Evolutionary conservation across 2,888 invertebrate genomes (phyloP).

Genomic region (Dolichomitus sp.): DNA sequence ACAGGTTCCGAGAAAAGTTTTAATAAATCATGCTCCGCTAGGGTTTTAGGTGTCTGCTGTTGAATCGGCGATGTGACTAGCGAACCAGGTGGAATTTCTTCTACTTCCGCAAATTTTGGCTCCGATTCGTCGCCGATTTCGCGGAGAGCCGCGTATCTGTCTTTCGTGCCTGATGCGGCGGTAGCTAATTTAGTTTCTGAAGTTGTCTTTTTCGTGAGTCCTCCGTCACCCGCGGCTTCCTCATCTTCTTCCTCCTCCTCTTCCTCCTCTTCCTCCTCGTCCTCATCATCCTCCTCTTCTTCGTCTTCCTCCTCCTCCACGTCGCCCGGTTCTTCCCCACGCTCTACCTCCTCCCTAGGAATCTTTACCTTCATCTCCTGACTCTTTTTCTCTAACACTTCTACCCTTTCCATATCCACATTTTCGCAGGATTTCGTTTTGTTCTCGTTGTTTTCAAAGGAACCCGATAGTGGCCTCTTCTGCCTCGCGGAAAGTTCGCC

Average conservation of each 20-base stretch:
- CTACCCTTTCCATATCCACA: neutral
- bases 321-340: conserved; percentile 49
- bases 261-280: conserved; percentile 69
- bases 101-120: conserved; percentile 55
- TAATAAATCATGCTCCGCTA: conserved; percentile 80
- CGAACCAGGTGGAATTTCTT: conserved; percentile 66
- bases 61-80: conserved; percentile 69
- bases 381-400: conserved; percentile 24
- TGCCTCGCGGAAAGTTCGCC: conserved; percentile 1
- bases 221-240: conserved; percentile 64
- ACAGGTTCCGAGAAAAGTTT: conserved; percentile 80
- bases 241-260: conserved; percentile 73
- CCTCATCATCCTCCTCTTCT: conserved; percentile 68
- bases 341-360: conserved; percentile 11
- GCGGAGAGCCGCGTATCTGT: conserved; percentile 93
- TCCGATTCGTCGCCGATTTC: conserved; percentile 89
- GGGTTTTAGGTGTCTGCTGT: conserved; percentile 64
- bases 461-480: neutral
- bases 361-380: conserved; percentile 50
- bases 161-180: conserved; percentile 87
- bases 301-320: conserved; percentile 72
- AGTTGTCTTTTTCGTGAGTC: conserved; percentile 77
- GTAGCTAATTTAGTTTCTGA: conserved; percentile 86
- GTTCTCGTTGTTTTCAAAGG: neutral
- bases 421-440: conserved; percentile 50